These are phyloP conservation scores for Sebastes variabilis DNA, from an alignment of 2,797 vertebrate genomes.

Conservation along the genomic window DNA sequence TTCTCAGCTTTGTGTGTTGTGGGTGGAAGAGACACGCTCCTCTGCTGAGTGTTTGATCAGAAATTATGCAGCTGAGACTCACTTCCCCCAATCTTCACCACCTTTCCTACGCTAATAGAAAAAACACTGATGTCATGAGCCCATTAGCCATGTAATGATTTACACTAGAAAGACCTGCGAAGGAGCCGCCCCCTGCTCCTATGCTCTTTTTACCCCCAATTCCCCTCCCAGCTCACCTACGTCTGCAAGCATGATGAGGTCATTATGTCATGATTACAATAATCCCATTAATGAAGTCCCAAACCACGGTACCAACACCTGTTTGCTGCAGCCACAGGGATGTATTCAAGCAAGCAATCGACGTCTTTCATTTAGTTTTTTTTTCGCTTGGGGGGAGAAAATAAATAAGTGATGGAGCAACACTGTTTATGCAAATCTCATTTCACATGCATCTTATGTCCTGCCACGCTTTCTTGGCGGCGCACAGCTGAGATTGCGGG, in stretches of 20 bases:
- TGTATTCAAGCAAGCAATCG: slow-evolving; percentile 20
- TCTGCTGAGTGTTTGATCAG: slow-evolving; percentile 24
- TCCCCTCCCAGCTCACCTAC: slow-evolving; percentile 6
- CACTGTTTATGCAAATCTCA: slow-evolving; percentile 79
- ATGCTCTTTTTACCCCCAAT: not conserved
- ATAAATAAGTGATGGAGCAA: slow-evolving; percentile 73
- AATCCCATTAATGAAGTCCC: slow-evolving; percentile 37
- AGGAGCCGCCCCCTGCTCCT: slow-evolving; percentile 34
- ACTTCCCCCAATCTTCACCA: not conserved
- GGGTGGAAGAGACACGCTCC: slow-evolving; percentile 7
- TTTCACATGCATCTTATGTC: slow-evolving; percentile 74
- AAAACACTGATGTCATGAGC: slow-evolving; percentile 47
- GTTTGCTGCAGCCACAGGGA: slow-evolving; percentile 43
- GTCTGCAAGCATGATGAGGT: slow-evolving; percentile 37
- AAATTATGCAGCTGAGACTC: slow-evolving; percentile 1
- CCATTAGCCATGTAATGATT: slow-evolving; percentile 51
- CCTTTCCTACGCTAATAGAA: slow-evolving; percentile 16
- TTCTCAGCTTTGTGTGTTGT: not conserved
- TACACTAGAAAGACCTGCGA: slow-evolving; percentile 20
- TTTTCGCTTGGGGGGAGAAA: slow-evolving; percentile 34
- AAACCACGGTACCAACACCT: slow-evolving; percentile 36
- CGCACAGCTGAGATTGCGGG: slow-evolving; percentile 58
- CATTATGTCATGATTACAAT: slow-evolving; percentile 57
- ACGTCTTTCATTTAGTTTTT: slow-evolving; percentile 38
- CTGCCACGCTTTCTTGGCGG: slow-evolving; percentile 63